phyloP scores from a whole-genome alignment of 2,797 vertebrate species.

The Anniella stebbinsi region DNA sequence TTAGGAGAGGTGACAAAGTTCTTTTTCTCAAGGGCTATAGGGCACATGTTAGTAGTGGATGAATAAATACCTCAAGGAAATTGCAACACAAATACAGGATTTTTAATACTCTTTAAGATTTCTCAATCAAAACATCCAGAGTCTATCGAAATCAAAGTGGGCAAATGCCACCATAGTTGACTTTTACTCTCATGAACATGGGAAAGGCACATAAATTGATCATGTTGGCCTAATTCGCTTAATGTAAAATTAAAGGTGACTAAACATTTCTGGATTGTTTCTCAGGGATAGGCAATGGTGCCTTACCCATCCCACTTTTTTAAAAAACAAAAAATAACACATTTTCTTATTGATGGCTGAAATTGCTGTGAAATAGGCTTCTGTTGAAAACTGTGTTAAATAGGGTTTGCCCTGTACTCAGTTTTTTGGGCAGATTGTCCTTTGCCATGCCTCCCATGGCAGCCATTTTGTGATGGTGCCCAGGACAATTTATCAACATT shows the following conservation, averaged over 20 bases:
- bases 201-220: background rate
- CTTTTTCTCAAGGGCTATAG: background rate
- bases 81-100: background rate
- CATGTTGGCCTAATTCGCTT: background rate
- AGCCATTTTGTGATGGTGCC: too few species aligned
- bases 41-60: background rate
- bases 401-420: too few species aligned
- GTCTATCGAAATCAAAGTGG: background rate
- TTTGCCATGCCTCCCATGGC: too few species aligned
- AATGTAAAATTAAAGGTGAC: background rate
- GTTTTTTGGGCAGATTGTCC: too few species aligned
- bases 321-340: too few species aligned
- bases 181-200: background rate
- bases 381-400: too few species aligned
- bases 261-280: background rate
- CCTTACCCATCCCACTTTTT: too few species aligned
- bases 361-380: too few species aligned
- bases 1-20: background rate
- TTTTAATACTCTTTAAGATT: background rate
- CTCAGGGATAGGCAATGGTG: too few species aligned
- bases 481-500: too few species aligned
- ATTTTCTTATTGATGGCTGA: too few species aligned
- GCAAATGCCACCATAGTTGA: background rate
- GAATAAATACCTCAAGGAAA: background rate
- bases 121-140: background rate